Percentiles rank a stretch among this genome's conserved stretches.
phyloP scores from a whole-genome alignment of 2,888 invertebrate genomes.

The Acleris cristana region DNA sequence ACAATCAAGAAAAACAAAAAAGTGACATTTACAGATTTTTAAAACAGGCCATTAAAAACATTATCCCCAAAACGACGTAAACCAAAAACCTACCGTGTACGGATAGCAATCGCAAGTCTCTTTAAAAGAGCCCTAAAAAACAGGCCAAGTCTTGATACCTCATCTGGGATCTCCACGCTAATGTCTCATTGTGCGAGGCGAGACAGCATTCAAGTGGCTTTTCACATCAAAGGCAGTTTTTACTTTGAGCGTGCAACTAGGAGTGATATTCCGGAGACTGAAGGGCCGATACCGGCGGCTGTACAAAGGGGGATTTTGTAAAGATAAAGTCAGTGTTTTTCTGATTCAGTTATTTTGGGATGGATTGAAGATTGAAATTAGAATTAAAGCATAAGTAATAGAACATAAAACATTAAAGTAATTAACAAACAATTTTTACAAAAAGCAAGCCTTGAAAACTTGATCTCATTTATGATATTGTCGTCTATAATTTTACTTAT shows the following conservation, averaged over 20 bases:
- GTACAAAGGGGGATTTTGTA: conserved; percentile 13
- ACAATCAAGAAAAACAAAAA: too few relatives aligned
- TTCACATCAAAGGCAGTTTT: conserved; percentile 38
- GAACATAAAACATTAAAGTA: too few relatives aligned
- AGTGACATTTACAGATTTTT: too few relatives aligned
- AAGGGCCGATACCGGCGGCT: conserved; percentile 11
- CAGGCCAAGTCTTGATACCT: conserved; percentile 21
- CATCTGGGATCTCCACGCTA: conserved; percentile 35
- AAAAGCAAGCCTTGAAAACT: too few relatives aligned
- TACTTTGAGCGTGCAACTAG: conserved; percentile 33
- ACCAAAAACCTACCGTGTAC: too few relatives aligned
- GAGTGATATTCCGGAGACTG: conserved; percentile 31
- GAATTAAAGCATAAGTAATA: too few relatives aligned
- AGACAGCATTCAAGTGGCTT: conserved; percentile 38
- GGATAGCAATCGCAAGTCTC: neutral
- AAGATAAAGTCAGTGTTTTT: neutral
- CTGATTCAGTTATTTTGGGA: neutral
- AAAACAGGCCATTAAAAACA: too few relatives aligned
- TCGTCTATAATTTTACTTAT: too few relatives aligned
- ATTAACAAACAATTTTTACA: too few relatives aligned
- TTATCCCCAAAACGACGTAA: too few relatives aligned
- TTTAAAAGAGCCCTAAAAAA: conserved; percentile 9
- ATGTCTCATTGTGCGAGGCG: conserved; percentile 38
- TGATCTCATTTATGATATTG: too few relatives aligned
- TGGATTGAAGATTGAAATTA: too few relatives aligned